Evolutionary conservation across 2,888 invertebrate species (phyloP), one percentile per base, ranked within the genome.

Genomic region (Brachyopa scutellaris): DNA sequence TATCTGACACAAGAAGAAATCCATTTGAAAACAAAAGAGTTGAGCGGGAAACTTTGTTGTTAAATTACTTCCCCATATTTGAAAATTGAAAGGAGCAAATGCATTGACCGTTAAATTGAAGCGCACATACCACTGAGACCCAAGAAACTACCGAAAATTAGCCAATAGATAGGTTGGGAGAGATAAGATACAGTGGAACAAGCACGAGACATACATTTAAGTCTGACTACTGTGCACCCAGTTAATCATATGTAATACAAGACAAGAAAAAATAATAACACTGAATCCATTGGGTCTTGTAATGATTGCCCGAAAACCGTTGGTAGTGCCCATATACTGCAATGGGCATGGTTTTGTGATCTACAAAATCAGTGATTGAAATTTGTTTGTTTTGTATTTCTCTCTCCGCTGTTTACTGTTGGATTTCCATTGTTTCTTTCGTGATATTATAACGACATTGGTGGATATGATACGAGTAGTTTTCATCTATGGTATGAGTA

Each of bases 161-260:
- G 74, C 66, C 74, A 74, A 74, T 66, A 51, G 64, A 57, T 38
- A 66, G 57, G 64, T 57, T 66, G n/a, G 74, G 55, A 59, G 66
- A 67, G 57, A 66, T 66, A 51, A 67, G 31, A 51, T 31, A 15
- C 33, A 23, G 66, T 57, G 74, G 59, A 74, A 74, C 42, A 49
- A 33, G 40, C 17, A 55, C 29, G 33, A 72, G 45, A 53, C 53
- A 45, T 72, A 53, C 29, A 47, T 73, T 55, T 29, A 38, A 47
- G 73, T 21, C 66, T 57, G 49, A 51, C 51, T 67, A 59, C 33
- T 74, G 66, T 59, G 31, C 66, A 67, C 51, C 40, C 57, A 36
- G 42, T 66, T 74, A 67, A 74, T 74, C 40, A 74, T 73, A 73
- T 73, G 62, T 42, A 67, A 67, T 42, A 45, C n/a, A n/a, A n/a